phyloP scores from a whole-genome alignment of 2,797 vertebrate species.

The Schizopygopsis malacanthus region DNA sequence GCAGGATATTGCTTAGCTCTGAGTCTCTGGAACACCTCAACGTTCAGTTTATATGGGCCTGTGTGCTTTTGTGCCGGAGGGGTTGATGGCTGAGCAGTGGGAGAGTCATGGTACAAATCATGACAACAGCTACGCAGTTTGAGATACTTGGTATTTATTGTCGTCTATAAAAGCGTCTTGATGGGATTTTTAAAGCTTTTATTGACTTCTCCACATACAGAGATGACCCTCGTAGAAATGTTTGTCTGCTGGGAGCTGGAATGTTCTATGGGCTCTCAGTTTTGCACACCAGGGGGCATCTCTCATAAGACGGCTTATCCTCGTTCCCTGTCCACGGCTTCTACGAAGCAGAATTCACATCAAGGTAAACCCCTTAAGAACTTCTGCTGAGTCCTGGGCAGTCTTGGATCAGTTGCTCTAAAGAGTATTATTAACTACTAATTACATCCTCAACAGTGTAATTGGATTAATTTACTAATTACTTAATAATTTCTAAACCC shows the following conservation, averaged over 20 bases:
- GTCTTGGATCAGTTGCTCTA: neutral
- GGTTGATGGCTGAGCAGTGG: slow-evolving; percentile 16
- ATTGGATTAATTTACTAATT: neutral
- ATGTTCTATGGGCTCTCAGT: slow-evolving; percentile 60
- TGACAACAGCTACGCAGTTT: slow-evolving; percentile 56
- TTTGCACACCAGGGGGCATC: slow-evolving; percentile 62
- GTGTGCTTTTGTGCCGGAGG: slow-evolving; percentile 27
- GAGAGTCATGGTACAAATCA: slow-evolving; percentile 49
- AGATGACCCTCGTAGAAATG: slow-evolving; percentile 51
- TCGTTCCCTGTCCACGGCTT: neutral
- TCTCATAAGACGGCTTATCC: slow-evolving; percentile 16
- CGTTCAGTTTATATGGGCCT: slow-evolving; percentile 63
- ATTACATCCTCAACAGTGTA: neutral
- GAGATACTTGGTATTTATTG: slow-evolving; percentile 62
- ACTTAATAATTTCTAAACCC: neutral
- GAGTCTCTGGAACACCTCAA: slow-evolving; percentile 73
- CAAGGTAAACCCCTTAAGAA: slow-evolving; percentile 7
- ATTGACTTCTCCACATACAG: slow-evolving; percentile 38
- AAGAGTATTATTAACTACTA: neutral
- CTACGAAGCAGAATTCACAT: slow-evolving; percentile 8
- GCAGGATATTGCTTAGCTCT: slow-evolving; percentile 71
- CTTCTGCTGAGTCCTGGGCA: neutral
- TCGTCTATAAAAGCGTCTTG: slow-evolving; percentile 57
- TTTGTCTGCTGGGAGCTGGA: slow-evolving; percentile 52
- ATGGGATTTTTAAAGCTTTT: slow-evolving; percentile 59